These are phyloP conservation scores for Alligator sinensis DNA, from an alignment of 2,113 vertebrate species.

Conservation along the genomic window DNA sequence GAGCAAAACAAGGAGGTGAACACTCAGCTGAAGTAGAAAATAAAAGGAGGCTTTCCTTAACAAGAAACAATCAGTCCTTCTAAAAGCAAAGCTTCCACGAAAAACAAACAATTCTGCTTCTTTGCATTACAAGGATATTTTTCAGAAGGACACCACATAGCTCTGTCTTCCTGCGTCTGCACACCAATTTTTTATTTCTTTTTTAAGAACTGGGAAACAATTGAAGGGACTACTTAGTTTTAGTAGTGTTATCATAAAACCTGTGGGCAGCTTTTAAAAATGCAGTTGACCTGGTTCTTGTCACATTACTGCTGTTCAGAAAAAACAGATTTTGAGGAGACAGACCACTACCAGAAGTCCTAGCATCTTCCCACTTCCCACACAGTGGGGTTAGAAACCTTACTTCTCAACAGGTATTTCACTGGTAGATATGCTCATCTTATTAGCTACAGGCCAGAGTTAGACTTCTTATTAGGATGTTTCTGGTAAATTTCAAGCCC, in stretches of 20 bases:
- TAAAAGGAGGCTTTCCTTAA: neutral
- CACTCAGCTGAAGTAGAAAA: neutral
- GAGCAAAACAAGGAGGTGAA: neutral
- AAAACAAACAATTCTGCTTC: neutral
- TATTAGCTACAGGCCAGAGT: neutral
- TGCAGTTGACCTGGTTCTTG: neutral
- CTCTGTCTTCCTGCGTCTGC: neutral
- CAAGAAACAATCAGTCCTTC: neutral
- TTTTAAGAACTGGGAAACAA: neutral
- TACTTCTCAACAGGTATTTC: neutral
- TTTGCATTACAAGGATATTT: neutral
- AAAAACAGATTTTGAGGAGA: neutral
- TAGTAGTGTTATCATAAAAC: neutral
- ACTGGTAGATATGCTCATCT: neutral
- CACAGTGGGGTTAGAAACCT: neutral
- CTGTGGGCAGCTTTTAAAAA: neutral
- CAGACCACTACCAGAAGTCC: neutral
- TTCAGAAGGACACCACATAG: neutral
- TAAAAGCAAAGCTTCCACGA: neutral
- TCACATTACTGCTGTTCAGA: neutral
- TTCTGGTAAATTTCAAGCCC: neutral
- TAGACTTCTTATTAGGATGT: neutral
- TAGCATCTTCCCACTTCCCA: neutral
- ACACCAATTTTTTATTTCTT: neutral
- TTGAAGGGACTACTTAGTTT: neutral